Base-by-base conservation (phyloP, 2,797 vertebrate genomes). In the Erpetoichthys calabaricus region DNA sequence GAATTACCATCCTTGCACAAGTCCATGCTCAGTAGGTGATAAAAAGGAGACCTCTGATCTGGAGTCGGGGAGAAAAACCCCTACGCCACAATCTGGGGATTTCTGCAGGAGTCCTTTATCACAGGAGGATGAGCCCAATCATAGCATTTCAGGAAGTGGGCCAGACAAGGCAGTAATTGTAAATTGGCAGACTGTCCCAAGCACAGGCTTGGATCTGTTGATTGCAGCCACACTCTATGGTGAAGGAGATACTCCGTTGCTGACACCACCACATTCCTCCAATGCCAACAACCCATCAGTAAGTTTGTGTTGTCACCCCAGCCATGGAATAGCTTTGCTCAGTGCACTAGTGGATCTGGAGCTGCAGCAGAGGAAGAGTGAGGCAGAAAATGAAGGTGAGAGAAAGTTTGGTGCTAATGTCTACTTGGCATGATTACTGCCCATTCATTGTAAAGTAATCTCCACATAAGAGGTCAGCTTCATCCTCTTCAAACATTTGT, bases 301-400 rank as follows among this genome's bases (percentile, higher is more conserved):
- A 10, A 59, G 55, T 57, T 68, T 67, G 0, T 73, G 79, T 1
- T 69, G 61, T 54, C 80, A 79, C 3, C 57, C 55, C 5, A 63
- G 86, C 69, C 87, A 87, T 3, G 94, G 94, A 59, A 93, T 98
- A 53, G 86, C 90, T 70, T 87, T 98, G 67, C 89, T 98, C 65
- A 94, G 94, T 3, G 94, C 97, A 67, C 75, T 97, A 65, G 94
- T 91, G 0, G 92, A 96, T 68, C 79, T 98, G 73, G 91, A 95
- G 78, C 70, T 81, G 63, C 89, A 82, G 65, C 82, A 73, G 68
- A 86, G 79, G 57, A 79, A 68, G 57, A 75, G 68, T 63, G 68
- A 62, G 63, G 70, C 68, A 59, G 71, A 80, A 65, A 80, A 64
- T 62, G 75, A 79, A 60, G 86, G 86, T 88, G 74, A 79, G 81